Evolutionary conservation across 2,113 vertebrate species (phyloP), one percentile per base, ranked within the genome.

Genomic region (Passerina amoena): DNA sequence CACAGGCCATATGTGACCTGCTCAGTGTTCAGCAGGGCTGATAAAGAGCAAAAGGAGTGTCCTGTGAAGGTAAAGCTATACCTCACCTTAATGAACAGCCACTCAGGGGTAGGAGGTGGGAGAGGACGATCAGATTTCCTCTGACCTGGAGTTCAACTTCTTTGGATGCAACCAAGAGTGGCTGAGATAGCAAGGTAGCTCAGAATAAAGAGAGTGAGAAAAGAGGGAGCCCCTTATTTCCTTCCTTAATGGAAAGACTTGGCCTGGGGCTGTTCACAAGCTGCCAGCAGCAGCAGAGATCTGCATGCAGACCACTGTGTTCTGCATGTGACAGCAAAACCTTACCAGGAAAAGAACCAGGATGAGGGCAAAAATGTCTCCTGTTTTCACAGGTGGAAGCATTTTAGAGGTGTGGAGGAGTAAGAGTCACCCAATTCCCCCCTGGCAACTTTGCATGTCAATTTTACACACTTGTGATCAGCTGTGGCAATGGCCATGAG

Each of bases 1-100:
- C 92, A 96, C 79, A 96, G 96, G 90, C 96, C 97, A 97, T 96
- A 96, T 97, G 97, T 97, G 97, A 96, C 92, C 95, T 94, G 94
- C 84, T 92, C 90, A 96, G 90, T 28, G 12, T 96, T 94, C 81
- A 71, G 63, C 12, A 1, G 90, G 94, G 90, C 94, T 94, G 90
- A 95, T 92, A 96, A 92, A 95, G 90, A 96, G 97, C 82, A 71
- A 96, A 92, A 97, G 94, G 96, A 94, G 92, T 56, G 92, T 97
- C 93, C 94, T 9, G 2, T 90, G 86, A 96, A 97, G 96, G 95
- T 97, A 95, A 97, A 96, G 88, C 90, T 96, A 96, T 94, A 97
- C 88, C 95, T 96, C 88, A 95, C 96, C 97, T 96, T 97, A 97
- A 96, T 94, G 93, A 97, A 83, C 84, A 94, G 77, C 64, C 91